Percentiles rank a stretch among this genome's conserved stretches.
These are phyloP conservation scores for Helostoma temminkii DNA, from an alignment of 2,797 vertebrate genomes.

Conservation along the genomic window DNA sequence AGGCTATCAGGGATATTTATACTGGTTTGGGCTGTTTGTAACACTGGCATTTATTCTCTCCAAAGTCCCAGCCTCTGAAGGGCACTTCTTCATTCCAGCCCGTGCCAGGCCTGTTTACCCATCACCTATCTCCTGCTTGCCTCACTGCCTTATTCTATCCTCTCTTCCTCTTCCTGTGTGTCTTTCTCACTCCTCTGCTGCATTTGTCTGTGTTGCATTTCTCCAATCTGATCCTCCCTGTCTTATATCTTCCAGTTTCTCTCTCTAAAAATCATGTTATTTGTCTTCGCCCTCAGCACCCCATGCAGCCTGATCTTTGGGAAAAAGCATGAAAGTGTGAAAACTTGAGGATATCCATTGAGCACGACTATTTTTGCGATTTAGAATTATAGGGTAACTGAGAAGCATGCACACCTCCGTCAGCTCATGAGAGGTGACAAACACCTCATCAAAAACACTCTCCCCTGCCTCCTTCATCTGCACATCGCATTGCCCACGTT, in stretches of 20 bases:
- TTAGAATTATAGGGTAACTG: slow-evolving; percentile 29
- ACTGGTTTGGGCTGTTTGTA: slow-evolving; percentile 78
- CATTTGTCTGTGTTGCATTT: slow-evolving; percentile 26
- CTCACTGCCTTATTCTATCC: slow-evolving; percentile 22
- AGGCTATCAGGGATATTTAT: slow-evolving; percentile 83
- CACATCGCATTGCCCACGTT: slow-evolving; percentile 22
- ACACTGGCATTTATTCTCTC: slow-evolving; percentile 82
- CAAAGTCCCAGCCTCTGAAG: slow-evolving; percentile 69
- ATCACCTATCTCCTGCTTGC: slow-evolving; percentile 47
- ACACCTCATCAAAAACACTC: slow-evolving; percentile 33
- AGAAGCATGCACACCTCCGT: slow-evolving; percentile 2
- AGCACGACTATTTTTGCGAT: slow-evolving; percentile 38
- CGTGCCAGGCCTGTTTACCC: slow-evolving; percentile 61
- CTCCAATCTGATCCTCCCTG: slow-evolving; percentile 25
- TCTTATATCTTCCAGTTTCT: slow-evolving; percentile 24
- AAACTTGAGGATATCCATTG: slow-evolving; percentile 44
- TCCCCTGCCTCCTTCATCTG: slow-evolving; percentile 26
- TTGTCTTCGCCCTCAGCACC: slow-evolving; percentile 23
- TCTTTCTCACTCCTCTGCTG: slow-evolving; percentile 13
- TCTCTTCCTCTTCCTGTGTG: slow-evolving; percentile 2
- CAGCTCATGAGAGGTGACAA: slow-evolving; percentile 20
- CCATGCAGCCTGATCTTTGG: slow-evolving; percentile 10
- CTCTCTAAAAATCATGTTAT: slow-evolving; percentile 26
- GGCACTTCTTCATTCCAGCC: slow-evolving; percentile 69
- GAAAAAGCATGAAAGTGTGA: slow-evolving; percentile 15